Evolutionary conservation across 2,888 invertebrate species (phyloP).

Genomic region (Abscondita cerata): DNA sequence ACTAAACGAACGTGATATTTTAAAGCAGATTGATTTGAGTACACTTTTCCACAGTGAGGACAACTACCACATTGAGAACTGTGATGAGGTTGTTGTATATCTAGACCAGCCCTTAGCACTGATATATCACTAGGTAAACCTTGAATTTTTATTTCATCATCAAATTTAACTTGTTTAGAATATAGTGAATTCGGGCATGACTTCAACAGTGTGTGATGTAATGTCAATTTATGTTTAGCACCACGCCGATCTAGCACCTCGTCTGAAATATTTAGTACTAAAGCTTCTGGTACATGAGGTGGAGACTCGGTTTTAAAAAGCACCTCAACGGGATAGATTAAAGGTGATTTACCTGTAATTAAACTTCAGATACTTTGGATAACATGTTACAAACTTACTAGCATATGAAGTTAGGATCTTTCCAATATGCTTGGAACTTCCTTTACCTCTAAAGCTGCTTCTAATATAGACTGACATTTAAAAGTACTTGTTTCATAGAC

Average conservation of each 20-base stretch:
- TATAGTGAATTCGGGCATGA: constrained; percentile 6
- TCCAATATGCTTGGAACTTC: constrained; percentile 55
- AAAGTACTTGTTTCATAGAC: constrained; percentile 41
- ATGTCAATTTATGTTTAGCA: constrained; percentile 18
- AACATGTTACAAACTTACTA: constrained; percentile 15
- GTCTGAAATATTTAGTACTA: constrained; percentile 49
- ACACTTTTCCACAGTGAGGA: constrained; percentile 73
- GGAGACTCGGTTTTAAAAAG: constrained; percentile 32
- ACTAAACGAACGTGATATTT: constrained; percentile 73
- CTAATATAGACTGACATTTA: constrained; percentile 52
- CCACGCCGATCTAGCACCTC: constrained; percentile 40
- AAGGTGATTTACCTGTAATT: constrained; percentile 45
- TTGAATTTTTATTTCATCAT: constrained; percentile 16
- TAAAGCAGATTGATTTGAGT: constrained; percentile 73
- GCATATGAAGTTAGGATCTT: constrained; percentile 53
- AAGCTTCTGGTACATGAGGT: constrained; percentile 48
- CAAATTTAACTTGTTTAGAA: constrained; percentile 17
- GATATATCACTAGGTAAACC: constrained; percentile 21
- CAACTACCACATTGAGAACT: constrained; percentile 67
- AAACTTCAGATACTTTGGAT: neutral
- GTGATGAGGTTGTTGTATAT: constrained; percentile 50
- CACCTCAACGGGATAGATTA: constrained; percentile 41
- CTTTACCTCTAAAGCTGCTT: constrained; percentile 53
- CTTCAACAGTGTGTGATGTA: neutral
- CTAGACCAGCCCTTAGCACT: constrained; percentile 12